Base-by-base conservation (phyloP, 2,888 invertebrate genomes). In the Diarsia rubi region DNA sequence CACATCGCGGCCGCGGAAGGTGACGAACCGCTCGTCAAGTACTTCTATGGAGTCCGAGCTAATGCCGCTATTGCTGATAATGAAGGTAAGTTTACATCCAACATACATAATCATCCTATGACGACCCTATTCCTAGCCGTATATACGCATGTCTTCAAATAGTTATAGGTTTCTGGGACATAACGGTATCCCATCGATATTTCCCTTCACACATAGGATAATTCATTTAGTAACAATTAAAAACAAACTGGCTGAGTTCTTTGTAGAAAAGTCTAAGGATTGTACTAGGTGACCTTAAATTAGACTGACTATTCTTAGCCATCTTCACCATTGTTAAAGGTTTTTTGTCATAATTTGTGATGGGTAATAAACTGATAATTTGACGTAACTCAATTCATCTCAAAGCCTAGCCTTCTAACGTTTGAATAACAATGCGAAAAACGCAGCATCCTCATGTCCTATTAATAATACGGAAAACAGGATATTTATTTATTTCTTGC, bases 1-100 rank as follows among this genome's bases (percentile, higher is more conserved):
- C 99, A 99, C 93, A 98, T 99, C 86, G 99, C 99, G 0, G 99
- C 99, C 6, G 98, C 98, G 52, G 98, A 99, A 92, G 99, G 99
- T 0, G 99, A 99, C 91, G 99, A 99, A 91, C 97, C 98, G 0
- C 96, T 99, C 82, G 98, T 99, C 63, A 99, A 99, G 94, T 99
- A 99, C 94, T 98, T 99, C 93, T 99, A 99, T 93, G 98, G 98
- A 67, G 98, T 99, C 73, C 97, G 99, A 88, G 99, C 99, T 21
- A 99, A 99, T 86, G 99, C 99, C 8, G 98, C 99, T 87, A 98
- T 99, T 88, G 97, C 98, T 74, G 99, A 99, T 95, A 98, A 99
- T 94, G 99, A 99, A 97, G 98, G 98, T 98, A 87, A 88, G 68
- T 62, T 8, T 1, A 31, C 19, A 16, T 8, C 8, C 57, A 27